Conservation (phyloP, 1,140 invertebrate genomes). For the Reticulitermes speratus region DNA sequence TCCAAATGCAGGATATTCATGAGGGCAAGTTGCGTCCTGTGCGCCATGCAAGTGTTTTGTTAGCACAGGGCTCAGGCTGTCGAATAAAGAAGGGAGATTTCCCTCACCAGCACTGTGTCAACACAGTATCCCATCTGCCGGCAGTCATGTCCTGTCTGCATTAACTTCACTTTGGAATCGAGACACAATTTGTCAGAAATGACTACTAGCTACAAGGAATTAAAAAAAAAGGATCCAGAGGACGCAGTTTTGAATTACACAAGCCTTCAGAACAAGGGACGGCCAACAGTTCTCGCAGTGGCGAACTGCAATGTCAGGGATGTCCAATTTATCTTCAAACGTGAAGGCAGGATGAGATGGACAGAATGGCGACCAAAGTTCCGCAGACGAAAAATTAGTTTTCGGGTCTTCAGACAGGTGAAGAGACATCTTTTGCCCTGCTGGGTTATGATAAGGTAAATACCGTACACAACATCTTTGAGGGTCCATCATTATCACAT, state of each 20-base stretch:
- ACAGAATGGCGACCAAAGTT: too few relatives aligned
- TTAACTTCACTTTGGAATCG: background rate
- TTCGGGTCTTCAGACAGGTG: too few relatives aligned
- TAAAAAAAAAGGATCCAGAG: background rate
- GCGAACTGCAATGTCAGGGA: too few relatives aligned
- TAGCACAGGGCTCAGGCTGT: constrained; percentile 4
- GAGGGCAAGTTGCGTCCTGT: background rate
- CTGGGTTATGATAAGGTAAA: too few relatives aligned
- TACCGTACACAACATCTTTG: too few relatives aligned
- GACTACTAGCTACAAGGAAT: background rate
- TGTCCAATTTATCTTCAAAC: too few relatives aligned
- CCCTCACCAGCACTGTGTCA: background rate
- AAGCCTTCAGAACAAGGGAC: background rate
- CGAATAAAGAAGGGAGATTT: background rate
- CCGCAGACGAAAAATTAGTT: too few relatives aligned
- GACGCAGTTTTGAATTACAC: background rate
- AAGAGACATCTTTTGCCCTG: too few relatives aligned
- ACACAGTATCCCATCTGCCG: background rate
- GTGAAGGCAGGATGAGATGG: too few relatives aligned
- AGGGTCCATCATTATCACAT: too few relatives aligned
- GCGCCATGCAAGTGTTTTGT: background rate
- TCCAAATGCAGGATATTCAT: background rate
- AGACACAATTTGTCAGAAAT: background rate
- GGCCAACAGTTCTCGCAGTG: too few relatives aligned
- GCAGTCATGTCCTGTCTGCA: background rate